These are phyloP conservation scores for Burhinus oedicnemus DNA, from an alignment of 2,113 vertebrate species.

Conservation along the genomic window DNA sequence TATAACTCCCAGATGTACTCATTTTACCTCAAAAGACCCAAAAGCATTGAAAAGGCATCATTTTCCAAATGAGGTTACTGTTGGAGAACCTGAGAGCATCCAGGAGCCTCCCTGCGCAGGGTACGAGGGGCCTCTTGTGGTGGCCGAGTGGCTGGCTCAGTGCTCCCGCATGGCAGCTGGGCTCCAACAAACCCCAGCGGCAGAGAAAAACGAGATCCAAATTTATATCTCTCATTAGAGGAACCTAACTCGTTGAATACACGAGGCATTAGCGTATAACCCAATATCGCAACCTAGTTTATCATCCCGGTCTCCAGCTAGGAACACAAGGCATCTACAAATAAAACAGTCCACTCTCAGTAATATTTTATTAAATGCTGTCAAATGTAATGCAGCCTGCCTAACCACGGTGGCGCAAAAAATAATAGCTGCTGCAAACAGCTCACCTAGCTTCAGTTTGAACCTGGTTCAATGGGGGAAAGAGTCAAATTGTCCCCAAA, in stretches of 20 bases:
- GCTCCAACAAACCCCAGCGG: neutral
- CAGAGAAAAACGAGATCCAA: neutral
- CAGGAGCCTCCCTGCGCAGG: neutral
- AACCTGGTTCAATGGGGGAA: neutral
- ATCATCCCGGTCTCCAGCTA: neutral
- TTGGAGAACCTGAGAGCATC: neutral
- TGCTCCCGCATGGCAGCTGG: neutral
- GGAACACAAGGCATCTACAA: neutral
- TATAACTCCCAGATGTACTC: neutral
- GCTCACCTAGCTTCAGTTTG: neutral
- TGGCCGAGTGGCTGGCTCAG: neutral
- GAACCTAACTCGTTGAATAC: neutral
- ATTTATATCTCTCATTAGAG: neutral
- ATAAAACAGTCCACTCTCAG: neutral
- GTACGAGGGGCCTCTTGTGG: constrained; percentile 67
- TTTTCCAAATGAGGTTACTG: neutral
- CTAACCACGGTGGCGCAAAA: fast-evolving
- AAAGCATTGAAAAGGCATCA: neutral
- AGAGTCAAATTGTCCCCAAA: neutral
- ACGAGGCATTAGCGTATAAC: neutral
- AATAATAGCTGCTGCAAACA: neutral
- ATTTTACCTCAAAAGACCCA: neutral
- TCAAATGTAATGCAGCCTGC: neutral
- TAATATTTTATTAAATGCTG: neutral
- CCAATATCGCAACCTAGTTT: neutral